A percentile compares a stretch with the other conserved stretches of the same genome.
phyloP scores from a whole-genome alignment of 1,140 invertebrate species.

The Sitobion miscanthi region DNA sequence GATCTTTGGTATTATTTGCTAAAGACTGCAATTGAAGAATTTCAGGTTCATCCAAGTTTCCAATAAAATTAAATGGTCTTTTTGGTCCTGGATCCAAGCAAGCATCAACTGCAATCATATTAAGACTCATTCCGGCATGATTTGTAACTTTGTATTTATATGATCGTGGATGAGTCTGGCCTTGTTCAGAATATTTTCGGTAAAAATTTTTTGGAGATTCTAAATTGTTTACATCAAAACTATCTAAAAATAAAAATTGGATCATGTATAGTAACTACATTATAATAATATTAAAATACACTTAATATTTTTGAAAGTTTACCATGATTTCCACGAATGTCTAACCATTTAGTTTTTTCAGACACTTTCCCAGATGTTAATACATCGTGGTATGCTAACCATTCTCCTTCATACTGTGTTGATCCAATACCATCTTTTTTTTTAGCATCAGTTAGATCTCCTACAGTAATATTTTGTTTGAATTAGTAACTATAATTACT shows the following conservation, averaged over 20 bases:
- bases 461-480: slow-evolving; percentile 62
- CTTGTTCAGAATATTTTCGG: slow-evolving; percentile 82
- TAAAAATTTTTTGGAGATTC: slow-evolving; percentile 79
- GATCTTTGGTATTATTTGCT: slow-evolving; percentile 61
- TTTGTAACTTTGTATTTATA: slow-evolving; percentile 74
- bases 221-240: slow-evolving; percentile 81
- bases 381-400: slow-evolving; percentile 79
- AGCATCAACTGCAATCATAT: slow-evolving; percentile 89
- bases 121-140: slow-evolving; percentile 62
- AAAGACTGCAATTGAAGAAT: slow-evolving; percentile 66
- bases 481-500: background rate
- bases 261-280: background rate
- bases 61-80: slow-evolving; percentile 93
- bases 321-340: slow-evolving; percentile 96
- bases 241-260: slow-evolving; percentile 73
- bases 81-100: slow-evolving; percentile 83
- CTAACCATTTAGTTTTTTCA: slow-evolving; percentile 81
- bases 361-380: slow-evolving; percentile 73
- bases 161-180: slow-evolving; percentile 72
- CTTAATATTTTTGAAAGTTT: slow-evolving; percentile 58
- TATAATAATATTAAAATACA: background rate
- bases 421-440: slow-evolving; percentile 79
- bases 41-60: slow-evolving; percentile 72
- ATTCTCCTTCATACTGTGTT: slow-evolving; percentile 82
- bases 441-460: slow-evolving; percentile 92